Base-by-base conservation (phyloP, 2,797 vertebrate species). In the Paedocypris micromegethes region DNA sequence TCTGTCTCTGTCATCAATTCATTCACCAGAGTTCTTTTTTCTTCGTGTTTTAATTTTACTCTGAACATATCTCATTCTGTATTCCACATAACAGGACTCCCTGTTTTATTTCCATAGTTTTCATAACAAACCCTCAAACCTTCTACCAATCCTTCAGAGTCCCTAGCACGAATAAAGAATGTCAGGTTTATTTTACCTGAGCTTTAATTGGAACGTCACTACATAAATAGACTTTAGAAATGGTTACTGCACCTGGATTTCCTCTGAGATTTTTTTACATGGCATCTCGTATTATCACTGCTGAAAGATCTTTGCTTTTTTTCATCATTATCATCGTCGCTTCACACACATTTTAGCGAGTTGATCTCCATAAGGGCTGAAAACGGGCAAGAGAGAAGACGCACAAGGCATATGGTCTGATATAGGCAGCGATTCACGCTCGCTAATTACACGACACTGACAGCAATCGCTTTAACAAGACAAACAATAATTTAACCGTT, bases 211-310 rank as follows among this genome's bases (percentile, higher is more conserved):
- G 23, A 23, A 23, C 23, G 23, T 23, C 38, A 42, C 6, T 48
- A 40, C 7, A 52, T 39, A 9, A 52, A 52, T 59, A 3, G 40
- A 46, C n/a, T 58, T n/a, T 7, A 2, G 56, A 47, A 41, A 9
- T 60, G 49, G 42, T 60, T 38, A 51, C 48, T 57, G 42, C 53
- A 75, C 68, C 64, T 71, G 68, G 50, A 44, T 58, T 70, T 6
- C 41, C 47, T 65, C 51, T 69, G 56, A 59, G 37, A 23, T 3
- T 37, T 61, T 7, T 42, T 9, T 58, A 66, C 57, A 54, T 59
- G 40, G 37, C 48, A 4, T 57, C n/a, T 62, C 53, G 70, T 66
- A 70, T 66, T 39, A 7, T 49, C 48, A 57, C 46, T 23, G 68
- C 42, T 67, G 68, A 75, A 71, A 71, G 39, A 67, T 63, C 56